Evolutionary conservation across 1,140 invertebrate genomes (phyloP), one percentile per base, ranked within the genome.

Genomic region (Sesamia nonagrioides): DNA sequence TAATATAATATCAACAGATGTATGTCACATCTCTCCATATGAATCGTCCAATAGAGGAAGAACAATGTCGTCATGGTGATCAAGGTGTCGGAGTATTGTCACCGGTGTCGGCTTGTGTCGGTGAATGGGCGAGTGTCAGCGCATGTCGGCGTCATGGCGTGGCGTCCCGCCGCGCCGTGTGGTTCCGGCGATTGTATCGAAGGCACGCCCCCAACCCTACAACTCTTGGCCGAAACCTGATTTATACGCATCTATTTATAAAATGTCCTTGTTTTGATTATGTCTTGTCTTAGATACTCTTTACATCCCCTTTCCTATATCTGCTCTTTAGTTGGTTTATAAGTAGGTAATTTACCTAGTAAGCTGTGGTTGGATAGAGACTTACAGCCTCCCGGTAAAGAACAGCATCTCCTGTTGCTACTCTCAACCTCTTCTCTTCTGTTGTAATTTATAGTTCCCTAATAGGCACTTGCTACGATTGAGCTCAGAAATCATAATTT

Each of bases 171-270:
- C 37, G 7, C 7, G 3, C n/a, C 48, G 89, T 56, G 86, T 78
- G 78, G 90, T 90, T 91, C 90, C 90, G 90, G 90, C 75, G 84
- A 91, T 91, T 91, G 90, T 91, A 71, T 83, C 61, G 52, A 56
- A 80, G 56, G 50, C 76, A 84, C 84, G 84, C 86, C 88, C 85
- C 76, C 82, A 13, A 54, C 68, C 42, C 50, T 66, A 71, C 48
- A 9, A 35, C 42, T 54, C 42, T 13, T 73, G 15, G 6, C 50
- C 37, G 73, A 84, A 81, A 84, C 77, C 78, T 77, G 82, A 84
- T 75, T 79, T 79, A 60, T 50, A 73, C 11, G 17, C 58, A 63
- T n/a, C 73, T 63, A 27, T 73, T 73, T 73, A 75, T 50, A 50
- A 63, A 50, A 13, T 75, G 56, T 75, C 73, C 73, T 75, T 63